Evolutionary conservation across 2,888 invertebrate species (phyloP).

Genomic region (Crocallis elinguaria): DNA sequence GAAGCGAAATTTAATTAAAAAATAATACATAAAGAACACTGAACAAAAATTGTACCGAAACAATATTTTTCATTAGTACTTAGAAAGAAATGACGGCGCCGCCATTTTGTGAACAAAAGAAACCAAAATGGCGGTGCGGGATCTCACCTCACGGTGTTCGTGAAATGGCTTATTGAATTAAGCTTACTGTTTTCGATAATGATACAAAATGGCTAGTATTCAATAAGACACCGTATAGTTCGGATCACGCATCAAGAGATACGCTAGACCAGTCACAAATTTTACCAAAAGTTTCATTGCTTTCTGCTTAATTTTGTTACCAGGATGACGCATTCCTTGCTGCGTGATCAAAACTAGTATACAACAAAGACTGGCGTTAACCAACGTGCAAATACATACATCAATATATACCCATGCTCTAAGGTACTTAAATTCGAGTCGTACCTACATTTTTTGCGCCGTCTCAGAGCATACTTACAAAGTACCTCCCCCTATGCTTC

Average conservation of each 20-base stretch:
- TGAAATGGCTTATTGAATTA: constrained; percentile 52
- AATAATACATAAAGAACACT: constrained; percentile 55
- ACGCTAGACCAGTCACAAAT: neutral
- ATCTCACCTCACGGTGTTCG: constrained; percentile 61
- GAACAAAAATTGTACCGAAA: constrained; percentile 74
- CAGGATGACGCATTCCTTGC: constrained; percentile 11
- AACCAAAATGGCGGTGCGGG: constrained; percentile 72
- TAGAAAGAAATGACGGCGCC: constrained; percentile 68
- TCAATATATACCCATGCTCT: constrained; percentile 55
- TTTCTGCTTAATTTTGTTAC: neutral
- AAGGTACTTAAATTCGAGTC: constrained; percentile 43
- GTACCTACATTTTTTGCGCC: constrained; percentile 56
- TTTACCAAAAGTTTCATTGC: neutral
- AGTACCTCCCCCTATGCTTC: constrained; percentile 61
- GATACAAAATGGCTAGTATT: constrained; percentile 38
- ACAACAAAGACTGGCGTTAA: constrained; percentile 46
- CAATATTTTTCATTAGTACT: constrained; percentile 68
- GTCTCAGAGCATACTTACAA: constrained; percentile 59
- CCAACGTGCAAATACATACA: constrained; percentile 56
- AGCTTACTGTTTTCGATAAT: constrained; percentile 38
- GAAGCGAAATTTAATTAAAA: constrained; percentile 67
- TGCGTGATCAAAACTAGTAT: constrained; percentile 28
- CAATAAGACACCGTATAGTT: constrained; percentile 41
- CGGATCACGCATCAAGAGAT: constrained; percentile 15
- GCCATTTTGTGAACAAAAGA: constrained; percentile 66